Evolutionary conservation across 1,140 invertebrate genomes (phyloP).

Genomic region (Neodiprion lecontei): DNA sequence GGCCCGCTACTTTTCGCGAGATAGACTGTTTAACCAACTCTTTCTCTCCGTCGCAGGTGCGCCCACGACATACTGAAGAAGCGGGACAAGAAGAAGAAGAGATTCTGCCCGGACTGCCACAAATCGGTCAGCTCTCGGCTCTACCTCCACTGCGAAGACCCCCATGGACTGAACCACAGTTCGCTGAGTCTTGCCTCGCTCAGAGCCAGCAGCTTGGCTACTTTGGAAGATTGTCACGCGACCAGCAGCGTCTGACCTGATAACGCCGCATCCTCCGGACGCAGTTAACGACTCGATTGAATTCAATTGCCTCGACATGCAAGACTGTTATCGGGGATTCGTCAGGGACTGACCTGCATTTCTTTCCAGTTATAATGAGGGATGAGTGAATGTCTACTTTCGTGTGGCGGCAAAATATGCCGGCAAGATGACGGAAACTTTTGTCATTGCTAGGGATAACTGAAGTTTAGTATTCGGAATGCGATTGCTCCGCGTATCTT

Average conservation of each 20-base stretch:
- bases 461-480: too few relatives aligned
- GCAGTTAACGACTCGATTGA: too few relatives aligned
- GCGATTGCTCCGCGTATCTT: too few relatives aligned
- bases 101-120: slow-evolving; percentile 70
- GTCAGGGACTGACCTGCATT: too few relatives aligned
- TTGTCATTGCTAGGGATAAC: too few relatives aligned
- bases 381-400: too few relatives aligned
- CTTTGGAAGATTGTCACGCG: slow-evolving; percentile 59
- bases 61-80: slow-evolving; percentile 73
- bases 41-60: slow-evolving; percentile 63
- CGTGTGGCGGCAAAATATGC: too few relatives aligned
- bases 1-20: background rate
- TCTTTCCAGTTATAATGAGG: too few relatives aligned
- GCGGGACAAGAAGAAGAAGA: slow-evolving; percentile 71
- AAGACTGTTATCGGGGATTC: too few relatives aligned
- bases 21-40: background rate
- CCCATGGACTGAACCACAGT: slow-evolving; percentile 59
- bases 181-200: slow-evolving; percentile 60
- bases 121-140: slow-evolving; percentile 69
- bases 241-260: slow-evolving; percentile 57
- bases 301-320: too few relatives aligned
- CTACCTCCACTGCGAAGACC: slow-evolving; percentile 60
- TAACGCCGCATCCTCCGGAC: too few relatives aligned
- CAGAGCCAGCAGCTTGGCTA: slow-evolving; percentile 57
- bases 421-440: too few relatives aligned